phyloP scores from a whole-genome alignment of 2,797 vertebrate genomes.

The Anniella stebbinsi region DNA sequence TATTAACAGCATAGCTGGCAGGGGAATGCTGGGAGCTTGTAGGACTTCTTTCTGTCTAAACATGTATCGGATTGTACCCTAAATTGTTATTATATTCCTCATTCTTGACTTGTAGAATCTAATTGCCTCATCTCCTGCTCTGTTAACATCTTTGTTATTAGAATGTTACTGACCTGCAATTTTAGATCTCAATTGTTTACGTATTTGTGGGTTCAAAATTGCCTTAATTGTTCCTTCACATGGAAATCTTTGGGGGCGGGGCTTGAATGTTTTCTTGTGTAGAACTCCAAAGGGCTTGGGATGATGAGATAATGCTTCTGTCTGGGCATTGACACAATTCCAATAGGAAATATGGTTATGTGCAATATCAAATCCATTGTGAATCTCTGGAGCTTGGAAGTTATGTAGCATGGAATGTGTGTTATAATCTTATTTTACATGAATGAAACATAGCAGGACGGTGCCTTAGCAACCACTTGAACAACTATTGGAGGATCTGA shows the following conservation, averaged over 20 bases:
- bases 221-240: neutral
- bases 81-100: neutral
- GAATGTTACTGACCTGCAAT: neutral
- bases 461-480: slow-evolving; percentile 60
- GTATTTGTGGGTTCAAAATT: neutral
- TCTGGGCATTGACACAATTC: neutral
- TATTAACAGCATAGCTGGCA: too few relatives aligned
- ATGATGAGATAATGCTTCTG: slow-evolving; percentile 2
- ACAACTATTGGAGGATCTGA: slow-evolving; percentile 44
- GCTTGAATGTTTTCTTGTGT: neutral
- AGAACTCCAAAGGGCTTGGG: slow-evolving; percentile 7
- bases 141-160: neutral
- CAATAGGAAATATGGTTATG: neutral
- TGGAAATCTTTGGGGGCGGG: neutral
- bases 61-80: too few relatives aligned
- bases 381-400: slow-evolving; percentile 44
- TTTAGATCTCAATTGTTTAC: neutral
- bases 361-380: slow-evolving; percentile 29
- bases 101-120: neutral
- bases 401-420: slow-evolving; percentile 34
- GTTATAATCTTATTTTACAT: slow-evolving; percentile 48
- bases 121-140: neutral
- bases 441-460: slow-evolving; percentile 51
- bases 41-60: too few relatives aligned
- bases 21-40: too few relatives aligned